Percentiles rank a stretch among this genome's conserved stretches.
phyloP scores from a whole-genome alignment of 2,797 vertebrate genomes.

The Poeciliopsis infans region DNA sequence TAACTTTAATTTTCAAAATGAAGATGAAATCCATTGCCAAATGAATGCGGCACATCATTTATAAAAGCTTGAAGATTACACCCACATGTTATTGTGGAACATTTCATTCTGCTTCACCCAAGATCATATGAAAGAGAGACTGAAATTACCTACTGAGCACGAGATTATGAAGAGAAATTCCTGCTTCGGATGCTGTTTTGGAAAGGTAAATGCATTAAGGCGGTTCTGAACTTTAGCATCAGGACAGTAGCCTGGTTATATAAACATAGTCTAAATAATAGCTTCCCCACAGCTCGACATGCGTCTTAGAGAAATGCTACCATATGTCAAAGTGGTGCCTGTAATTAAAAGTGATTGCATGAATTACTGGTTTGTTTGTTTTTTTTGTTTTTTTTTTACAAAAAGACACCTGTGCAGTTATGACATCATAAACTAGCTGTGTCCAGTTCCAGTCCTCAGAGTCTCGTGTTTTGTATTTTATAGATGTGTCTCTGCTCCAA shows the following conservation, averaged over 20 bases:
- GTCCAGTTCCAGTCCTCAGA: not conserved
- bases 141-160: not conserved
- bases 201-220: not conserved
- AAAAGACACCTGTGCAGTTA: not conserved
- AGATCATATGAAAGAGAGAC: not conserved
- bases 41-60: not conserved
- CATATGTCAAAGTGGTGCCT: not conserved
- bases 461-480: not conserved
- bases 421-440: not conserved
- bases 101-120: not conserved
- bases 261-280: not conserved
- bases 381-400: not conserved
- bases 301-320: not conserved
- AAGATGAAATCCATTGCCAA: not conserved
- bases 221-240: not conserved
- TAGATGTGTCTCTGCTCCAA: not conserved
- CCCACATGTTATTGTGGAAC: constrained; percentile 3
- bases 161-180: not conserved
- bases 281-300: not conserved
- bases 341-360: not conserved
- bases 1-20: constrained; percentile 4
- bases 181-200: not conserved
- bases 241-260: not conserved
- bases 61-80: not conserved
- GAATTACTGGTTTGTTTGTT: not conserved